Conservation (phyloP, 2,888 invertebrate species). For the Cataglyphis altisquamis region DNA sequence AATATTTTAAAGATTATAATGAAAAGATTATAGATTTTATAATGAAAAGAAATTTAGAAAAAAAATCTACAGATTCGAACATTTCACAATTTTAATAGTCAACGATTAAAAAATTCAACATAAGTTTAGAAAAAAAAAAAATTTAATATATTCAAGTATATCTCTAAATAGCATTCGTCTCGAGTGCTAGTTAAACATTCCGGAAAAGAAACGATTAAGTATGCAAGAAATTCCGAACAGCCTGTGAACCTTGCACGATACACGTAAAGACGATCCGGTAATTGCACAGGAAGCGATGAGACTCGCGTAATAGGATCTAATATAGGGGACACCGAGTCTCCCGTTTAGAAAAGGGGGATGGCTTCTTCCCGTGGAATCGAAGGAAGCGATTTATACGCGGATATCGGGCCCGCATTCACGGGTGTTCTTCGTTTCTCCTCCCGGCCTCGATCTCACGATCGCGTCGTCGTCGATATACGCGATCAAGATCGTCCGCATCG, state of each 20-base stretch:
- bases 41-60: background rate
- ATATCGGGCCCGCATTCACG: conserved; percentile 4
- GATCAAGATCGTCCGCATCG: conserved; percentile 71
- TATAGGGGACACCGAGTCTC: conserved; percentile 13
- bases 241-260: conserved; percentile 21
- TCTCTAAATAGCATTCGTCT: background rate
- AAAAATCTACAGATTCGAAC: background rate
- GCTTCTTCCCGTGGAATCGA: conserved; percentile 37
- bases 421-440: conserved; percentile 58
- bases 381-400: conserved; percentile 26
- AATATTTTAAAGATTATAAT: background rate
- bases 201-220: conserved; percentile 9
- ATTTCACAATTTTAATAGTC: background rate
- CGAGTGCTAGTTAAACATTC: conserved; percentile 1
- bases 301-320: conserved; percentile 42
- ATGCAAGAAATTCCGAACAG: conserved; percentile 19
- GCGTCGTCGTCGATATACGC: conserved; percentile 60
- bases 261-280: conserved; percentile 16
- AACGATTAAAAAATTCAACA: background rate
- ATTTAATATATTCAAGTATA: background rate
- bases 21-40: too few relatives aligned
- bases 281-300: conserved; percentile 47
- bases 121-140: background rate
- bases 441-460: conserved; percentile 61
- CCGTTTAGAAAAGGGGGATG: conserved; percentile 15